A percentile compares a stretch with the other conserved stretches of the same genome.
Evolutionary conservation across 2,113 vertebrate species (phyloP).

Genomic region (Albula glossodonta): DNA sequence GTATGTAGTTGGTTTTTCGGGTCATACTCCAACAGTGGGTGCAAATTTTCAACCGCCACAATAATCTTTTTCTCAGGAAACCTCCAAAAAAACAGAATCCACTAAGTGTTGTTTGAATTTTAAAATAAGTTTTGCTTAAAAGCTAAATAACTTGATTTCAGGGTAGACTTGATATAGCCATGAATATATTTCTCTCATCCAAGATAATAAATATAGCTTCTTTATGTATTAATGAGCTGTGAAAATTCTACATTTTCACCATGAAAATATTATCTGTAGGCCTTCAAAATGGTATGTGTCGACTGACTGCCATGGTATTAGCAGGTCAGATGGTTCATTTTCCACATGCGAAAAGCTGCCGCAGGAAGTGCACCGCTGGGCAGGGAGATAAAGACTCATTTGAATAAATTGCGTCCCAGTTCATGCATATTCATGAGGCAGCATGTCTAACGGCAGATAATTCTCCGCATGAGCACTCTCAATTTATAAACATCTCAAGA

Average conservation of each 20-base stretch:
- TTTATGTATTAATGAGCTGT: not conserved
- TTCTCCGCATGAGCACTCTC: slow-evolving; percentile 47
- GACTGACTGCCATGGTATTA: slow-evolving; percentile 39
- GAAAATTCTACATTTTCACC: not conserved
- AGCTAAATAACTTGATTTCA: not conserved
- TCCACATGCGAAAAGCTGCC: slow-evolving; percentile 49
- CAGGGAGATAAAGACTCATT: slow-evolving; percentile 57
- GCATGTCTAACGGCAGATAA: slow-evolving; percentile 50
- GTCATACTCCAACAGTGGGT: not conserved
- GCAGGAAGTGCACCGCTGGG: slow-evolving; percentile 43
- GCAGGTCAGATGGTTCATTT: slow-evolving; percentile 52
- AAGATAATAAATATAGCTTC: not conserved
- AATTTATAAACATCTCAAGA: slow-evolving; percentile 43
- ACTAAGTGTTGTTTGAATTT: not conserved
- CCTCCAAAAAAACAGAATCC: not conserved
- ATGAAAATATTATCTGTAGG: not conserved
- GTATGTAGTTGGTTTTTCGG: not conserved
- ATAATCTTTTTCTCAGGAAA: not conserved
- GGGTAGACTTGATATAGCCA: not conserved
- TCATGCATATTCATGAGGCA: slow-evolving; percentile 55
- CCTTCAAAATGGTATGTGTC: slow-evolving; percentile 32
- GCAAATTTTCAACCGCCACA: not conserved
- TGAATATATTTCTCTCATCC: not conserved
- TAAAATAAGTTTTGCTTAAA: not conserved
- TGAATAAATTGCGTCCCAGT: slow-evolving; percentile 54